phyloP scores from a whole-genome alignment of 1,140 invertebrate species.

The Aphidius gifuensis region DNA sequence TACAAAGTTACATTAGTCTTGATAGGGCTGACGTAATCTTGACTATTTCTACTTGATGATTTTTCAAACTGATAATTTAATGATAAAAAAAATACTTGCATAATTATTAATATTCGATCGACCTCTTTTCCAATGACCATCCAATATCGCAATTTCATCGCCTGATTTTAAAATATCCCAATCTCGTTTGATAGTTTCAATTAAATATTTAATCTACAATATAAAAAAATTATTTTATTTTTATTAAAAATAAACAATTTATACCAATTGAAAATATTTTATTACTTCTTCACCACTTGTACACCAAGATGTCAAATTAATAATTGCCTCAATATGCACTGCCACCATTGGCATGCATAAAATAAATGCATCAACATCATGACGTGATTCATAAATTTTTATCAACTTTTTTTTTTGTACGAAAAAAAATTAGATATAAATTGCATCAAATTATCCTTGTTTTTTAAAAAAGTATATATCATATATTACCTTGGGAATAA shows the following conservation, averaged over 20 bases:
- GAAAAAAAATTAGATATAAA: too few species aligned
- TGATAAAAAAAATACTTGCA: background rate
- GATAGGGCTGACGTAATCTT: too few species aligned
- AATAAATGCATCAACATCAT: conserved; percentile 16
- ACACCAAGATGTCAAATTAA: conserved; percentile 10
- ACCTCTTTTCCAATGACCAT: background rate
- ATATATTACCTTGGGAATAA: conserved; percentile 12
- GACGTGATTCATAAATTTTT: conserved; percentile 9
- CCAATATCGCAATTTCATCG: background rate
- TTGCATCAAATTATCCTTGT: background rate
- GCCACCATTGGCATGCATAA: conserved; percentile 8
- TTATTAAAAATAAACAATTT: background rate
- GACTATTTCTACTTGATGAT: background rate
- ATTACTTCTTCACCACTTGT: conserved; percentile 19
- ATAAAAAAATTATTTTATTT: background rate
- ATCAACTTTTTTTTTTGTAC: conserved; percentile 4
- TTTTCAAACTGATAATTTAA: background rate
- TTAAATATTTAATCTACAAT: background rate
- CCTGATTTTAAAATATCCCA: background rate
- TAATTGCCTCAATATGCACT: background rate
- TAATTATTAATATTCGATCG: conserved; percentile 6
- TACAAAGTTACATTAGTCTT: too few species aligned
- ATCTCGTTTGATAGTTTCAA: background rate
- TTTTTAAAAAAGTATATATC: too few species aligned
- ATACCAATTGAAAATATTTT: background rate